Evolutionary conservation across 2,797 vertebrate genomes (phyloP).

Genomic region (Menidia menidia): DNA sequence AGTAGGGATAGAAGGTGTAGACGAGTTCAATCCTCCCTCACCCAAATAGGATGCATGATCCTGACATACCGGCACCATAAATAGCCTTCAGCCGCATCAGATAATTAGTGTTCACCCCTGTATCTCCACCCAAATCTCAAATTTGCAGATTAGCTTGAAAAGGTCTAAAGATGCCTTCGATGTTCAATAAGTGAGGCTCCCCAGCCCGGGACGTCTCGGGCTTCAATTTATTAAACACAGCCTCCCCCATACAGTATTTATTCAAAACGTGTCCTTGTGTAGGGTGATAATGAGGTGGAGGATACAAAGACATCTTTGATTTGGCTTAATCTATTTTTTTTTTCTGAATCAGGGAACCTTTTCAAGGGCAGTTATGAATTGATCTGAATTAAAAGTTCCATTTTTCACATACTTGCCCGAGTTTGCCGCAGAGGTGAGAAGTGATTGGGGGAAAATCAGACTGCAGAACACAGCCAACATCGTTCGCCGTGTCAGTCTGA

Average conservation of each 20-base stretch:
- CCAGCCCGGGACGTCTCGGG: not conserved
- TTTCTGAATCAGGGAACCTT: not conserved
- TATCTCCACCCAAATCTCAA: constrained; percentile 25
- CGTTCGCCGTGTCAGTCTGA: not conserved
- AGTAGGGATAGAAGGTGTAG: constrained; percentile 17
- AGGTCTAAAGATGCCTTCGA: constrained; percentile 12
- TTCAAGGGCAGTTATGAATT: not conserved
- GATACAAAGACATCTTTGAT: constrained; percentile 4
- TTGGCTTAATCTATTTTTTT: constrained; percentile 9
- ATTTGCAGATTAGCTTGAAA: constrained; percentile 14
- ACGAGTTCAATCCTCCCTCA: constrained; percentile 13
- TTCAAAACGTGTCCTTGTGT: not conserved
- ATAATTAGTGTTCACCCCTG: not conserved
- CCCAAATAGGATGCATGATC: constrained; percentile 17
- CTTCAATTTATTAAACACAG: constrained; percentile 20
- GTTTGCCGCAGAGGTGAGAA: not conserved
- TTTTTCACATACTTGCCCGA: not conserved
- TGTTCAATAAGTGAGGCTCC: constrained; percentile 24
- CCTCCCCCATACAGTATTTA: constrained; percentile 2
- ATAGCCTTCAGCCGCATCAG: constrained; percentile 16
- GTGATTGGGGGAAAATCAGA: not conserved
- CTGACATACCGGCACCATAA: constrained; percentile 35
- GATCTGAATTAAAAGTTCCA: constrained; percentile 1
- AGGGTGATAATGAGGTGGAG: constrained; percentile 21
- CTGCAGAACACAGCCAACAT: not conserved